Evolutionary conservation across 2,888 invertebrate genomes (phyloP), one percentile per base, ranked within the genome.

Genomic region (Apodemia zela): DNA sequence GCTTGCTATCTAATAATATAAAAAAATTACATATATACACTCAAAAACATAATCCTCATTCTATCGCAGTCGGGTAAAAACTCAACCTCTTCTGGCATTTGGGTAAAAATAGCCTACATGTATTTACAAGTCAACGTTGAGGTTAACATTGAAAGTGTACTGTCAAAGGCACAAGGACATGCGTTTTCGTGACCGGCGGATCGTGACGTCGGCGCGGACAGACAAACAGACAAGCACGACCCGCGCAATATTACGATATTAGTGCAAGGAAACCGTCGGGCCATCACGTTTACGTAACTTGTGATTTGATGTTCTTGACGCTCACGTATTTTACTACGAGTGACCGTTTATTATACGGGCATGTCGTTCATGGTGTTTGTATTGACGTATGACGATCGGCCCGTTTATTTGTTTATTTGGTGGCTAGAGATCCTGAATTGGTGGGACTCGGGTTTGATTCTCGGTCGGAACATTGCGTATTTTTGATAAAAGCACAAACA

Each of bases 201-300:
- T 74, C 75, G 75, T 74, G 75, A 74, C 72, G 74, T 71, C 71
- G 73, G 71, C 67, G 63, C 68, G 66, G 38, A 68, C 72, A 49
- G 63, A 74, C 73, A 68, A 62, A 69, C 72, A 63, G 62, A 69
- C 74, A 67, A 64, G 64, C 74, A 76, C 72, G 73, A 74, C 68
- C 66, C 62, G 62, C 69, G 71, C 68, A 68, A 68, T 69, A 66
- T 63, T 63, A 67, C 66, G 60, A 65, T 63, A 66, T 65, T 63
- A 33, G 61, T 61, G 61, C 49, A 49, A 61, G 61, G 51, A 61
- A 51, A 51, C 51, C 47, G 61, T 33, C 61, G 21, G 61, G 13
- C 54, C 29, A 25, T 51, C 61, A 61, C 61, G 61, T 61, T 54
- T 21, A 35, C 21, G 61, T 61, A 45, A 45, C 45, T 45, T 45